A percentile compares a stretch with the other conserved stretches of the same genome.
phyloP scores from a whole-genome alignment of 2,113 vertebrate species.

The Pampusana beccarii region DNA sequence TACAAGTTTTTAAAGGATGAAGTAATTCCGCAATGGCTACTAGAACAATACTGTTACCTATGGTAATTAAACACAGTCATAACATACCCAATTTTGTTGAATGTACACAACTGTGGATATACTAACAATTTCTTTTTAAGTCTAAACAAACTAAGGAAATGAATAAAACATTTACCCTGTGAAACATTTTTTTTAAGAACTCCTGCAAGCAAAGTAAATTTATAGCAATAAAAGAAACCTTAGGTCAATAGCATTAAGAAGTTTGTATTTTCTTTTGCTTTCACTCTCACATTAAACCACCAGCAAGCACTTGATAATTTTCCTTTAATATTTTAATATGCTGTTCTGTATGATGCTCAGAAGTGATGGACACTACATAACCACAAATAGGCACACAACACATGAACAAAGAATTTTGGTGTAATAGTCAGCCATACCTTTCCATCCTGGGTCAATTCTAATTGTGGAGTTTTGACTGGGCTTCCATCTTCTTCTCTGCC shows the following conservation, averaged over 20 bases:
- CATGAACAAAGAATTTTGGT: not conserved
- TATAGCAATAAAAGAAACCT: not conserved
- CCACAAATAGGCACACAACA: not conserved
- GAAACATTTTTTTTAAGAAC: not conserved
- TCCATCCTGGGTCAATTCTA: conserved; percentile 72
- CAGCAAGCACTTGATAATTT: not conserved
- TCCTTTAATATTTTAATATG: not conserved
- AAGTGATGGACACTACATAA: not conserved
- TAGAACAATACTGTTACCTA: not conserved
- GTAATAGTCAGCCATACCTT: conserved; percentile 74
- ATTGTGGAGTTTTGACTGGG: conserved; percentile 59
- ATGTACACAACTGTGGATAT: not conserved
- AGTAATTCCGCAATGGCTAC: not conserved
- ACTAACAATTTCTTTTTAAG: not conserved
- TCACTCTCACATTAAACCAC: not conserved
- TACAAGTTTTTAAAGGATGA: not conserved
- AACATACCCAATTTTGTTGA: not conserved
- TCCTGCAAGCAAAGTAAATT: not conserved
- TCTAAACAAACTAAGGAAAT: not conserved
- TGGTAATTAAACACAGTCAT: not conserved
- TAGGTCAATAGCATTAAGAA: not conserved
- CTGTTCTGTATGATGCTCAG: not conserved
- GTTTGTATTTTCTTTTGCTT: not conserved
- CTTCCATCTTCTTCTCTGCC: conserved; percentile 65
- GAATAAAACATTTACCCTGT: not conserved